Conservation (phyloP, 1,140 invertebrate species). For the Pseudoatta argentina region DNA sequence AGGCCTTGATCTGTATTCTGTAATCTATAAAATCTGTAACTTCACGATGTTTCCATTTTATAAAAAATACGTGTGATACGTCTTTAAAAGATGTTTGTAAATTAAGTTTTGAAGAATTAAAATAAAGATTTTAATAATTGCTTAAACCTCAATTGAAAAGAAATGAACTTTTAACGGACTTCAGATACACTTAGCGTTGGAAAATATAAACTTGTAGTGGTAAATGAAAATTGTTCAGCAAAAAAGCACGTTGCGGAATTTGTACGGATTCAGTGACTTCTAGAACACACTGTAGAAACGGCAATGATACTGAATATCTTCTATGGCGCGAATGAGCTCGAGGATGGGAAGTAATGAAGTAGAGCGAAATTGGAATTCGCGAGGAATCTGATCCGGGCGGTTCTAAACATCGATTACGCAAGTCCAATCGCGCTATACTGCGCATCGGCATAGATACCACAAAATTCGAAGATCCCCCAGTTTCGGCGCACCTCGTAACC, state of each 20-base stretch:
- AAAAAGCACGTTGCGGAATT: background rate
- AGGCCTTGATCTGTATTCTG: no score
- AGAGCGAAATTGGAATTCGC: slow-evolving; percentile 68
- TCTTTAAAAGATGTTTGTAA: background rate
- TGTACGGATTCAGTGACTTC: background rate
- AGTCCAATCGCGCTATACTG: slow-evolving; percentile 7
- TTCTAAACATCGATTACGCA: slow-evolving; percentile 61
- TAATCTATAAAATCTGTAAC: no score
- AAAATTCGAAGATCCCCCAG: slow-evolving; percentile 56
- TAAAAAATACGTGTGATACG: no score
- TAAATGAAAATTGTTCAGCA: background rate
- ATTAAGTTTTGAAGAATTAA: background rate
- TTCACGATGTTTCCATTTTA: no score
- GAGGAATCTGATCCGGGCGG: slow-evolving; percentile 60
- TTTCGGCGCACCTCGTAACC: slow-evolving; percentile 29
- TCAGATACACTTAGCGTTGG: background rate
- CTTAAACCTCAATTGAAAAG: background rate
- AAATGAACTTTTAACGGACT: background rate
- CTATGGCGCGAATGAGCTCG: slow-evolving; percentile 19
- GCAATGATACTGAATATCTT: slow-evolving; percentile 42
- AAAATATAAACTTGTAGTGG: background rate
- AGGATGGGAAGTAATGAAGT: slow-evolving; percentile 61
- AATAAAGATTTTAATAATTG: background rate
- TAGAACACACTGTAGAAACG: background rate
- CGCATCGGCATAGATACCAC: background rate